A percentile compares a stretch with the other conserved stretches of the same genome.
These are phyloP conservation scores for Chrysina gloriosa DNA, from an alignment of 2,888 invertebrate species.

Conservation along the genomic window DNA sequence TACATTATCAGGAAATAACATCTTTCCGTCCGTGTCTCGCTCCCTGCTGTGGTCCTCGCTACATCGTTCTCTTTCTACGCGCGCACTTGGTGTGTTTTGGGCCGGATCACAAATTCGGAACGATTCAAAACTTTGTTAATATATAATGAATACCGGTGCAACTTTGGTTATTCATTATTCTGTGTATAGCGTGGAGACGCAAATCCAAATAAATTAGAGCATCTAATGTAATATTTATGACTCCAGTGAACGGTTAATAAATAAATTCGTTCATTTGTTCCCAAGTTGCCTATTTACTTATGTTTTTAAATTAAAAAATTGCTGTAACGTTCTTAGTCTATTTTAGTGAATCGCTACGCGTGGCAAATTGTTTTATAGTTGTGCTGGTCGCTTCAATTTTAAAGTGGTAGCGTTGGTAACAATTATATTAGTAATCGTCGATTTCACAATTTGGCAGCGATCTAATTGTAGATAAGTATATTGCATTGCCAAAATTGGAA, in stretches of 20 bases:
- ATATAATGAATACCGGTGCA: conserved; percentile 29
- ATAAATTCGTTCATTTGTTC: neutral
- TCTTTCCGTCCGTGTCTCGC: conserved; percentile 5
- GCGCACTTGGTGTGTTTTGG: conserved; percentile 9
- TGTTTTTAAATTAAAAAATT: neutral
- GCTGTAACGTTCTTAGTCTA: neutral
- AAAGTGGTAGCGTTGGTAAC: too few relatives aligned
- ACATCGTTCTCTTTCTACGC: conserved; percentile 14
- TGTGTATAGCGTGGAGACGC: neutral
- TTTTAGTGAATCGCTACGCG: too few relatives aligned
- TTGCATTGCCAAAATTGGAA: too few relatives aligned
- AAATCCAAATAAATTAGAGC: conserved; percentile 9
- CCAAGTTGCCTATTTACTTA: neutral
- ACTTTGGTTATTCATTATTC: conserved; percentile 31
- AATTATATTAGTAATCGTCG: too few relatives aligned
- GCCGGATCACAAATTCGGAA: conserved; percentile 15
- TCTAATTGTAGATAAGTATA: too few relatives aligned
- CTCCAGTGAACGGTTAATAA: neutral
- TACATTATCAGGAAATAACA: conserved; percentile 41
- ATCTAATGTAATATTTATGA: conserved; percentile 19
- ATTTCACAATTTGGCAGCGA: too few relatives aligned
- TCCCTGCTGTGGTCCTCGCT: neutral
- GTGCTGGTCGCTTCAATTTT: too few relatives aligned
- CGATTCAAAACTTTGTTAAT: conserved; percentile 34
- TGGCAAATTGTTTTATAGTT: too few relatives aligned